Evolutionary conservation across 1,140 invertebrate genomes (phyloP), one percentile per base, ranked within the genome.

Genomic region (Drosophila baimaii): DNA sequence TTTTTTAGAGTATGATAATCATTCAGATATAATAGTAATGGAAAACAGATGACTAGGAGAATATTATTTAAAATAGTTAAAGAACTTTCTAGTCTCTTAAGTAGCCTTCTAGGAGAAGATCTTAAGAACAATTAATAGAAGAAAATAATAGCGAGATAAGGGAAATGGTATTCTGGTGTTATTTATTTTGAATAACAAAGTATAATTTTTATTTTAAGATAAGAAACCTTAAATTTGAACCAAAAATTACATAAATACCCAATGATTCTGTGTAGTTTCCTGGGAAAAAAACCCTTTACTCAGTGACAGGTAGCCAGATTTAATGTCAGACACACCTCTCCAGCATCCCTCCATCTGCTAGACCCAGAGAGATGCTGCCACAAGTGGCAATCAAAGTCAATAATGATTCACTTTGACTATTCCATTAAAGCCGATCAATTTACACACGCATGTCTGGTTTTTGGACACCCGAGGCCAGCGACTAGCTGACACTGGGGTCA

Each of bases 401-500:
- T 71, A 56, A 35, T 71, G 43, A 71, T 71, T 71, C 33, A 49
- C 25, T 19, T 15, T 3, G 15, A 31, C 15, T 25, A 64, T 44
- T 31, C 63, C 63, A 44, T 43, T 37, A 29, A 66, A 70, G 31
- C 68, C n/a, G 43, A 39, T 71, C 66, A 72, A 72, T 58, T 72
- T 71, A 37, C 52, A 23, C 52, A 72, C 69, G 69, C 69, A 72
- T 72, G 51, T 71, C 65, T 71, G 69, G 52, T 72, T 72, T 72
- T 72, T 72, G 69, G 69, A 72, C 69, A 72, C 25, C 52, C 69
- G 69, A 72, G 69, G 69, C 66, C 66, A 33, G 39, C 69, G 5
- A 71, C 41, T 70, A 58, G 33, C 33, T 71, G 65, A 71, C 69
- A 39, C 43, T 58, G 69, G 51, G 66, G 69, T 71, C 68, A 47